Evolutionary conservation across 2,888 invertebrate species (phyloP), one percentile per base, ranked within the genome.

Genomic region (Lasius platythorax): DNA sequence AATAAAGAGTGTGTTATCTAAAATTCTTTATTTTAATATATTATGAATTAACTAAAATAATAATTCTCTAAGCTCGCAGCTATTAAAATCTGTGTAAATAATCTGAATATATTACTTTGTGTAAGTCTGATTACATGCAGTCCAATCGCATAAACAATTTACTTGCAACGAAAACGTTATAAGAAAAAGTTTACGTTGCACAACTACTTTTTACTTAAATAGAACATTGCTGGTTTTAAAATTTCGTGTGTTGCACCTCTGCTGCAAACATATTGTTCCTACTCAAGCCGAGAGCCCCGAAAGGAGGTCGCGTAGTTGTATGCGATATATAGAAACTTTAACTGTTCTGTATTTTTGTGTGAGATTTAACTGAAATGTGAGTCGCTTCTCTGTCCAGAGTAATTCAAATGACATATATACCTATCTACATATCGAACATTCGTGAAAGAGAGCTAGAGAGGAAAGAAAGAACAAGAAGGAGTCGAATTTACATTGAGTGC

Each of bases 271-370:
- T 40, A 56, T 56, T n/a, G 67, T 67, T 78, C 56, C 67, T 67
- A 64, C 40, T 64, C 37, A 28, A 76, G 53, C 28, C n/a, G 64
- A 67, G 67, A 46, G 46, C 28, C 23, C 3, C 67, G 40, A 56
- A 78, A 56, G 50, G 61, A 30, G 43, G 33, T n/a, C 18, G 50
- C 37, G 18, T 40, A 76, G 53, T 76, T 76, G 8, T 66, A 67
- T 28, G 40, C 53, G 9, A 56, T 67, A 30, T 40, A 40, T 56
- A 56, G 5, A 78, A 78, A 56, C 9, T 67, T n/a, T 56, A 67
- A 67, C 56, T 68, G 11, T 67, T 67, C 40, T 64, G 67, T 67
- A 78, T 58, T 78, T 68, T 78, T 67, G 11, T 67, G 40, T 67
- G 18, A 53, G 67, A 64, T 66, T 66, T 43, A 78, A 30, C 28